These are phyloP conservation scores for Sinocyclocheilus anophthalmus DNA, from an alignment of 2,113 vertebrate species.

Conservation along the genomic window DNA sequence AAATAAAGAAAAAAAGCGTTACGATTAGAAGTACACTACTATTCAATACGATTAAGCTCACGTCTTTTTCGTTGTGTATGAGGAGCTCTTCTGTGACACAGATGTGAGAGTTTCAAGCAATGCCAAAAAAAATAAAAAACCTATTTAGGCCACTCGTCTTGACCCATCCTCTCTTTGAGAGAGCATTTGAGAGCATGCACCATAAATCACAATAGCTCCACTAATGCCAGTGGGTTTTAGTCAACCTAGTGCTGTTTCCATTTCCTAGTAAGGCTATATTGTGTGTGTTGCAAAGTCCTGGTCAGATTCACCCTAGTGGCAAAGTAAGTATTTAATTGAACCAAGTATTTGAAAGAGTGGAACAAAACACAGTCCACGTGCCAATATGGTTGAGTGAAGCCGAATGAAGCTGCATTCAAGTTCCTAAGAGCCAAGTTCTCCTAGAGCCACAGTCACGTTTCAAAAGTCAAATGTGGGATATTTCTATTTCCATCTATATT, in stretches of 20 bases:
- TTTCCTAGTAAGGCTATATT: not conserved
- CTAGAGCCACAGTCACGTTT: not conserved
- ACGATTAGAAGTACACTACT: not conserved
- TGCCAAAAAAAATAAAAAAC: not conserved
- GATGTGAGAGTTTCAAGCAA: not conserved
- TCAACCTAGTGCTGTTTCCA: not conserved
- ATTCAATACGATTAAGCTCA: not conserved
- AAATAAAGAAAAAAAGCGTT: no score
- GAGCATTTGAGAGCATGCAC: not conserved
- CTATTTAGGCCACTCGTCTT: conserved; percentile 5
- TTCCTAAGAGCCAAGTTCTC: not conserved
- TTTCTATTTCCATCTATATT: not conserved
- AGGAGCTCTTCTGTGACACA: not conserved
- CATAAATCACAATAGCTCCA: not conserved
- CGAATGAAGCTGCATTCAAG: not conserved
- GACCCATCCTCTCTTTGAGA: not conserved
- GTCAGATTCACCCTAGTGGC: not conserved
- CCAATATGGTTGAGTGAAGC: not conserved
- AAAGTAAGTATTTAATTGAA: not conserved
- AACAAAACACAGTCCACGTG: not conserved
- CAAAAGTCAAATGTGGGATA: not conserved
- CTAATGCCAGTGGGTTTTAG: not conserved
- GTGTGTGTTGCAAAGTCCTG: not conserved
- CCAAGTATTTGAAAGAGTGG: not conserved
- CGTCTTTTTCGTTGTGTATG: not conserved